These are phyloP conservation scores for Drosophila nigritarsus DNA, from an alignment of 2,888 invertebrate species.

Conservation along the genomic window DNA sequence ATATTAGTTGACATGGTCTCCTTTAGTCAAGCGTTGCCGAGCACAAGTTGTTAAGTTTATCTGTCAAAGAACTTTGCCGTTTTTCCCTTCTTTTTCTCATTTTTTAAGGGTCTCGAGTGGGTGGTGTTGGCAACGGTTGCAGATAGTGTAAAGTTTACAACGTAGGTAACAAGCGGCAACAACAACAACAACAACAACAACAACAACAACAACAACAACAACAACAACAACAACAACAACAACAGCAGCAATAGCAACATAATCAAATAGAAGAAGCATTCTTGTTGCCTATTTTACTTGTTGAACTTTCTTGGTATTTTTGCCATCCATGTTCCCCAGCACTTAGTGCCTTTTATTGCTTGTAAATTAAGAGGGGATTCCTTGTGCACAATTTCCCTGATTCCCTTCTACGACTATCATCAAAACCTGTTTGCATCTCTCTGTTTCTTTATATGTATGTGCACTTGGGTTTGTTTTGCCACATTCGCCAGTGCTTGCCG, in stretches of 20 bases:
- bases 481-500: constrained; percentile 25
- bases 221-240: constrained; percentile 29
- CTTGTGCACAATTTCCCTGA: constrained; percentile 25
- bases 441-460: constrained; percentile 14
- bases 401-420: background rate
- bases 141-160: constrained; percentile 74
- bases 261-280: constrained; percentile 13
- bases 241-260: constrained; percentile 7
- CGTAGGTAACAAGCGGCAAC: constrained; percentile 59
- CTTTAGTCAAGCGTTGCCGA: background rate
- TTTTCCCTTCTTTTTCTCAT: too few species aligned
- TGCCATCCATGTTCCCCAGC: constrained; percentile 31
- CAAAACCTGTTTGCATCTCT: constrained; percentile 1
- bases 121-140: constrained; percentile 59
- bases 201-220: too few species aligned
- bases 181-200: constrained; percentile 29
- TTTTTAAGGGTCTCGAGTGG: constrained; percentile 51
- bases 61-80: constrained; percentile 41
- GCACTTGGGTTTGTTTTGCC: constrained; percentile 1
- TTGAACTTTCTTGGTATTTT: constrained; percentile 26
- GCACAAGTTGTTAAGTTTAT: constrained; percentile 48
- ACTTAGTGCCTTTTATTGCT: constrained; percentile 63
- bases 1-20: constrained; percentile 5
- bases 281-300: constrained; percentile 43
- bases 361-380: constrained; percentile 61